Evolutionary conservation across 2,797 vertebrate species (phyloP), one percentile per base, ranked within the genome.

Genomic region (Alauda arvensis): DNA sequence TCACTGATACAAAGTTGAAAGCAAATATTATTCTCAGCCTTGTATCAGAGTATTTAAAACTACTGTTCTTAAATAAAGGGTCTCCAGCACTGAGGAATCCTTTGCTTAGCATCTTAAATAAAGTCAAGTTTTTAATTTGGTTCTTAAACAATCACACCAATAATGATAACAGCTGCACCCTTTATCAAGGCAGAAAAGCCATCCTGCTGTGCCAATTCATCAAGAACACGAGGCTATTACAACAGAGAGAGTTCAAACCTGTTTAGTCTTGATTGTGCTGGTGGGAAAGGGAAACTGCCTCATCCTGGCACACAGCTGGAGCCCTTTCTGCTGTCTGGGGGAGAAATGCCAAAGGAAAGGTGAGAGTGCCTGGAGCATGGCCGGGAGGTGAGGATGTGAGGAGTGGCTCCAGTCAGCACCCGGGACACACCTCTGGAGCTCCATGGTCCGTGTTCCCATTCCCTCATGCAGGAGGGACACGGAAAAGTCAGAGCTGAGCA

Each of bases 101-200:
- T 82, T 78, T 39, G 16, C 70, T 81, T 77, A 56, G 52, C 77
- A 80, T 80, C 18, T 67, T 46, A 83, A 93, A 61, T 4, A 11
- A 83, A 83, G 62, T 48, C 28, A 77, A 71, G 46, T 63, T 88
- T 90, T 88, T 76, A 68, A 85, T 86, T 77, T 79, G 69, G 46
- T 60, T 84, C 55, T 85, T 88, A 84, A 91, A 74, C 78, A 91
- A 79, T 72, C 57, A 63, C 57, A 79, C 53, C 68, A 86, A 77
- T 65, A 83, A 87, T 18, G 34, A n/a, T 45, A 71, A 55, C 80
- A 94, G 82, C 83, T 77, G 86, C 70, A 89, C 49, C 62, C 83
- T 75, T 87, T 91, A 70, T 80, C 77, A 89, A 83, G 61, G 79
- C 77, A 90, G 66, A 92, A 70, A 70, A 87, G 62, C 46, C 62